Evolutionary conservation across 2,888 invertebrate genomes (phyloP).

Genomic region (Tetropium fuscum): DNA sequence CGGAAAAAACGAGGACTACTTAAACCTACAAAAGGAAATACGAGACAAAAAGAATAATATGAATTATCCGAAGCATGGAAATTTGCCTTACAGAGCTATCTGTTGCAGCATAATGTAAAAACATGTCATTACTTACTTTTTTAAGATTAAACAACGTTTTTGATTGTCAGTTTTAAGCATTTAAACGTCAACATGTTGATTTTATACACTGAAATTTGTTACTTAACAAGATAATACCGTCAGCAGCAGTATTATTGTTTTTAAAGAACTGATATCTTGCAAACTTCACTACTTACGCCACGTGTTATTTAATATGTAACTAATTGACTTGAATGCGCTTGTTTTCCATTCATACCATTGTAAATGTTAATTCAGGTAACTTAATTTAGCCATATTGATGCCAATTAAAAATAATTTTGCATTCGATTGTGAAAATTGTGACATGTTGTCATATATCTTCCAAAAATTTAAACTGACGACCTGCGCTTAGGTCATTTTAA

Average conservation of each 20-base stretch:
- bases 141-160: no score
- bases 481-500: conserved; percentile 10
- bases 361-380: no score
- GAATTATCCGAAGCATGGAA: conserved; percentile 53
- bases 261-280: no score
- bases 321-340: no score
- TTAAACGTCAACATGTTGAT: no score
- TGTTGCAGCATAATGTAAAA: conserved; percentile 64
- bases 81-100: conserved; percentile 62
- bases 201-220: no score
- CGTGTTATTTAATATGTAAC: no score
- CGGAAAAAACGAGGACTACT: conserved; percentile 62
- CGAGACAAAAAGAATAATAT: conserved; percentile 42
- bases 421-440: conserved; percentile 4
- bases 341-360: no score
- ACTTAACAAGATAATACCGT: no score
- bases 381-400: conserved; percentile 6
- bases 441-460: conserved; percentile 16
- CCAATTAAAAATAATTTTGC: conserved; percentile 11
- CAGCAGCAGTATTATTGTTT: no score
- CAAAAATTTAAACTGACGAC: conserved; percentile 16
- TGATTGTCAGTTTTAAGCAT: no score
- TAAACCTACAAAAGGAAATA: conserved; percentile 57
- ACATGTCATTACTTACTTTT: not conserved
- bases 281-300: no score